Percentiles rank a stretch among this genome's conserved stretches.
phyloP scores from a whole-genome alignment of 2,113 vertebrate species.

The Ifrita kowaldi region DNA sequence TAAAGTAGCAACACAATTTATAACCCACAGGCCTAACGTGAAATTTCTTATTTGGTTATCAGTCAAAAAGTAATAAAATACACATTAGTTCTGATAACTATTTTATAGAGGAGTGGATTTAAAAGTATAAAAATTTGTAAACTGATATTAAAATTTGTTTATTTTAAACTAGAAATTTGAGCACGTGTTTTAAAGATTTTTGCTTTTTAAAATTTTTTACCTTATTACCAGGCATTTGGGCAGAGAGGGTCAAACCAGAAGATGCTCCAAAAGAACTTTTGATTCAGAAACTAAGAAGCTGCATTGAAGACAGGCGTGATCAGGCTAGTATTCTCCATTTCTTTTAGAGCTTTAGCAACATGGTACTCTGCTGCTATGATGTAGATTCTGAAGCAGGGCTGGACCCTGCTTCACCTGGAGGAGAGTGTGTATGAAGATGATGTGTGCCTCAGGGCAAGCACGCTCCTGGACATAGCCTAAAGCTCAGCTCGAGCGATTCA shows the following conservation, averaged over 20 bases:
- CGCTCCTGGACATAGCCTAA: rapidly evolving
- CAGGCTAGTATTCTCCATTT: background rate
- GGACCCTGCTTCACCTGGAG: background rate
- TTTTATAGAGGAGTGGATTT: background rate
- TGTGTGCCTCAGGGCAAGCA: background rate
- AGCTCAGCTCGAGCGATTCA: rapidly evolving
- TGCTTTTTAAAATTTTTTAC: background rate
- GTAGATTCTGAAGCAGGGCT: background rate
- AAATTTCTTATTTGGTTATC: background rate
- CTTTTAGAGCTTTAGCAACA: background rate
- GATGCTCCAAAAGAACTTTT: background rate
- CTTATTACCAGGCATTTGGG: background rate
- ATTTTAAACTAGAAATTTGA: background rate
- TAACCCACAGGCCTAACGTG: background rate
- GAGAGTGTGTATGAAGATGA: background rate
- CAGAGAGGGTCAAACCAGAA: background rate
- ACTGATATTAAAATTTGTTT: background rate
- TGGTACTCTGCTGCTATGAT: background rate
- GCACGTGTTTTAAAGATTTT: background rate
- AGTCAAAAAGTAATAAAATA: rapidly evolving
- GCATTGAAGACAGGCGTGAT: background rate
- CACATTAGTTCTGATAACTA: background rate
- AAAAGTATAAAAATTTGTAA: background rate
- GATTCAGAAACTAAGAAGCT: background rate
- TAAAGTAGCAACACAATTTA: background rate